Evolutionary conservation across 2,113 vertebrate genomes (phyloP).

Genomic region (Ciconia boyciana): DNA sequence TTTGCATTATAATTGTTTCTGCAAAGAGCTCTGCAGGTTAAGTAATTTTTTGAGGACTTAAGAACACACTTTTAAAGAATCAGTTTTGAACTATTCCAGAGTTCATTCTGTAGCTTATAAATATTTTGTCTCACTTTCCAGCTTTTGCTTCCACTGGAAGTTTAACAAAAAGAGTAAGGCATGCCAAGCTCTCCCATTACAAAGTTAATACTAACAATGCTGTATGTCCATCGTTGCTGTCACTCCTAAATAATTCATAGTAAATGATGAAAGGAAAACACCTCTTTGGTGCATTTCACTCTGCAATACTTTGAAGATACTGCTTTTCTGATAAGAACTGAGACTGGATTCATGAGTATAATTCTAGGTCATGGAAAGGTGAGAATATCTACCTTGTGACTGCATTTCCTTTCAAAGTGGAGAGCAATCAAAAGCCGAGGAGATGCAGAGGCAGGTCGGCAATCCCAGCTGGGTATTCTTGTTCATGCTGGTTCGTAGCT

Average conservation of each 20-base stretch:
- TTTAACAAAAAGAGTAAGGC: background rate
- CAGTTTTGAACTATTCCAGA: background rate
- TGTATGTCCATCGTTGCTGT: accelerated
- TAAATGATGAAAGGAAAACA: background rate
- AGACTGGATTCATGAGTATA: background rate
- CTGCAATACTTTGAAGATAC: background rate
- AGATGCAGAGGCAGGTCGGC: background rate
- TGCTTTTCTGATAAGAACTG: background rate
- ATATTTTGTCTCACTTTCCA: background rate
- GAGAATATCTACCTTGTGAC: background rate
- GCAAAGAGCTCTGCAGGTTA: background rate
- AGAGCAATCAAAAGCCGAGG: accelerated
- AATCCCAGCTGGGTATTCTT: background rate
- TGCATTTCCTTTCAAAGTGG: background rate
- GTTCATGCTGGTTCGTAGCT: background rate
- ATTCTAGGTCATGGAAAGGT: background rate
- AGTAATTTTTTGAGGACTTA: background rate
- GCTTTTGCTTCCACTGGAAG: background rate
- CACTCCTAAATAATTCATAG: background rate
- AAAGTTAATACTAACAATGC: background rate
- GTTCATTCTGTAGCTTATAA: background rate
- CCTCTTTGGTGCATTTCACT: background rate
- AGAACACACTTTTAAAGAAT: background rate
- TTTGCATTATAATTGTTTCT: background rate
- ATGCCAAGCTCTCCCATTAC: background rate